Evolutionary conservation across 1,140 invertebrate species (phyloP).

Genomic region (Bombus difficillimus): DNA sequence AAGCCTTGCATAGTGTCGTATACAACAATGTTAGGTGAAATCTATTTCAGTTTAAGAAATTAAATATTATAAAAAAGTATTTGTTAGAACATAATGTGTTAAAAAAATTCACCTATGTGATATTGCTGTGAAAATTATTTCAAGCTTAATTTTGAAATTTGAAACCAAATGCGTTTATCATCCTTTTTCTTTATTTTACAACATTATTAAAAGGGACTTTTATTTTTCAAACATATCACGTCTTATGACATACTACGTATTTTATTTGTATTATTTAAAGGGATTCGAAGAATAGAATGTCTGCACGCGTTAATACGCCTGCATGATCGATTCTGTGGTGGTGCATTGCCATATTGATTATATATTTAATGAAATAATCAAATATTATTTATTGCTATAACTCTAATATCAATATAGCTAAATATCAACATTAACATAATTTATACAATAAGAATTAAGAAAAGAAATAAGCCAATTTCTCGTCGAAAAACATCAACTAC

Average conservation of each 20-base stretch:
- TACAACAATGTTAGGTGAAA: too few relatives aligned
- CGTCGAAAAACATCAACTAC: not conserved
- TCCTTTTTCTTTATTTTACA: not conserved
- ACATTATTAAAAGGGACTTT: not conserved
- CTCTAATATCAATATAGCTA: constrained; percentile 5
- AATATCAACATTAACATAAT: constrained; percentile 17
- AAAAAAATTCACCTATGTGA: not conserved
- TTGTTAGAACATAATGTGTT: not conserved
- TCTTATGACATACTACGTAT: constrained; percentile 28
- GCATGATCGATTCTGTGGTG: constrained; percentile 25
- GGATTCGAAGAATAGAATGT: not conserved
- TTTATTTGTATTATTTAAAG: constrained; percentile 17
- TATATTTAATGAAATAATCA: constrained; percentile 32
- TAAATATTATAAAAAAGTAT: not conserved
- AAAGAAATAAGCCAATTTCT: constrained; percentile 28
- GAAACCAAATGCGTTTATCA: not conserved
- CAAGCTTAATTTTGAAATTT: not conserved
- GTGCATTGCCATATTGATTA: constrained; percentile 49
- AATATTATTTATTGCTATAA: constrained; percentile 37
- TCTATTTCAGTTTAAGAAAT: not conserved
- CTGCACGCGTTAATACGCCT: not conserved
- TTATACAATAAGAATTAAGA: constrained; percentile 2
- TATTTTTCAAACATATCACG: constrained; percentile 36
- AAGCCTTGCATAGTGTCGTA: too few relatives aligned
- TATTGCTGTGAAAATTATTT: not conserved